Base-by-base conservation (phyloP, 1,140 invertebrate species). In the Hormaphis cornu region DNA sequence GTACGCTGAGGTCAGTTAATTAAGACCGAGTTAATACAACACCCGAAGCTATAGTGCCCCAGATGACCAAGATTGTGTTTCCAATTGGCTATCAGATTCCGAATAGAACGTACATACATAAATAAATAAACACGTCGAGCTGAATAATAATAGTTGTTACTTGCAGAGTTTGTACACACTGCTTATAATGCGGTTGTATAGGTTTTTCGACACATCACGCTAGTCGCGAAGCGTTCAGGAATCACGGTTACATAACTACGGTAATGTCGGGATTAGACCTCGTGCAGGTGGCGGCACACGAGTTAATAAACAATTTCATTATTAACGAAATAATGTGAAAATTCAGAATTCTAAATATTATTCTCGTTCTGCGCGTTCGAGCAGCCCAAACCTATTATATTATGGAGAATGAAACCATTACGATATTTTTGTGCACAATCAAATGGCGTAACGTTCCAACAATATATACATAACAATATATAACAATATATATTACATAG, bases 11-110 rank as follows among this genome's bases (percentile, higher is more conserved):
- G 42, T 66, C 61, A 66, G 44, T 48, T 50, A 66, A 66, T 63
- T 63, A 63, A 28, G n/a, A 18, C 6, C 61, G 28, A 28, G 30
- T 44, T 44, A 30, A 20, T 20, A 28, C 54, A 61, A 12, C 40
- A 48, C 10, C 10, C n/a, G n/a, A n/a, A n/a, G 6, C 7, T 2
- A 6, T 8, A 20, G 42, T 48, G 44, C 10, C 42, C 61, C 61
- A 66, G 42, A 66, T 66, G 61, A 66, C 61, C 42, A 48, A 33
- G 44, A 50, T 8, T 35, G 61, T 66, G 61, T 66, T 66, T 66
- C 61, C 50, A 48, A 66, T 66, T 66, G 61, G 44, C 42, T n/a
- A n/a, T 66, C 4, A 12, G 28, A 30, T 46, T 30, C 42, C 44
- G 18, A 48, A 48, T 66, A 48, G 22, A 56, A 33, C 2, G n/a